Evolutionary conservation across 2,113 vertebrate species (phyloP).

Genomic region (Pteruthius melanotis): DNA sequence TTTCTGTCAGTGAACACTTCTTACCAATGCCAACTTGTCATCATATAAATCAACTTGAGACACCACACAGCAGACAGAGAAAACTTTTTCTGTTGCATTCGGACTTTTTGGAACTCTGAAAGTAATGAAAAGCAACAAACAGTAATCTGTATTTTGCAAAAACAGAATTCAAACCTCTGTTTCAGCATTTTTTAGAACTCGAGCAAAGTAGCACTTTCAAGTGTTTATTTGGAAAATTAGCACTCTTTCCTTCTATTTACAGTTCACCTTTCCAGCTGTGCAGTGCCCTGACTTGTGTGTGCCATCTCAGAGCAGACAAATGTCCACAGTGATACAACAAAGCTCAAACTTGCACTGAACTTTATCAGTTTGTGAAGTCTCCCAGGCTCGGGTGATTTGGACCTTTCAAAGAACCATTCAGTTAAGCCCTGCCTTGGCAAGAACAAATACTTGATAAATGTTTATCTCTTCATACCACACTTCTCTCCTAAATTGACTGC

Average conservation of each 20-base stretch:
- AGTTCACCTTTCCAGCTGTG: neutral
- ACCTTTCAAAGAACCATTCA: neutral
- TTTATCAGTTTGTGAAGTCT: neutral
- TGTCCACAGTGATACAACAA: neutral
- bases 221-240: slow-evolving; percentile 2
- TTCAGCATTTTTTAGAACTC: neutral
- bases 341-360: neutral
- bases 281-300: neutral
- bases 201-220: neutral
- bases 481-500: neutral
- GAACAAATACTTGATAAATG: slow-evolving; percentile 5
- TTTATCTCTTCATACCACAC: slow-evolving; percentile 38
- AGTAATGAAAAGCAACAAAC: neutral
- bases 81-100: neutral
- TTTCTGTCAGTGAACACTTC: neutral
- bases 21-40: neutral
- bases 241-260: neutral
- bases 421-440: neutral
- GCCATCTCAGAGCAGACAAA: neutral
- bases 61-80: neutral
- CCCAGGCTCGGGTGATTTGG: neutral
- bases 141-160: neutral
- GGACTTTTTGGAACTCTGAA: neutral
- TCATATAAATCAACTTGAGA: neutral
- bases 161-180: neutral